phyloP scores from a whole-genome alignment of 37 sponge, comb jelly and placozoan genomes.

The Ianthella basta region DNA sequence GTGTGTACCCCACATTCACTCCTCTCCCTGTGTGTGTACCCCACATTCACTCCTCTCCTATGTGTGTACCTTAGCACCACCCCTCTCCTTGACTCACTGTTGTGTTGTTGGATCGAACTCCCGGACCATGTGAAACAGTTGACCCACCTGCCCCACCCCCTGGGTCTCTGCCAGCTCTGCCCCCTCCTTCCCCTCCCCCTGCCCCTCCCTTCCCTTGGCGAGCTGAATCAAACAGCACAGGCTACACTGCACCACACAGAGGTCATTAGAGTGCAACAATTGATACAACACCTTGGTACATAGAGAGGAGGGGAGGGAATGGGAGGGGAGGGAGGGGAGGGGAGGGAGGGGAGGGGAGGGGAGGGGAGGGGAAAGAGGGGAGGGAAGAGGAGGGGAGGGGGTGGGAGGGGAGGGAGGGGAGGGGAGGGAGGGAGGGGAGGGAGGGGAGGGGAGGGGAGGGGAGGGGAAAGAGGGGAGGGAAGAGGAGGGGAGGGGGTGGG shows the following conservation, averaged over 20 bases:
- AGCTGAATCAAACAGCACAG: slow-evolving; percentile 16
- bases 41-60: no score
- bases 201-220: not conserved
- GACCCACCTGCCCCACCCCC: not conserved
- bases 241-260: slow-evolving; percentile 15
- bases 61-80: no score
- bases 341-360: not conserved
- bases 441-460: slow-evolving; percentile 25
- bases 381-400: slow-evolving; percentile 12
- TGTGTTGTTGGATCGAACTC: not conserved
- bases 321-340: not conserved
- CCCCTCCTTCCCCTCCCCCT: not conserved
- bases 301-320: slow-evolving; percentile 5
- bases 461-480: not conserved
- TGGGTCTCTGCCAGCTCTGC: not conserved
- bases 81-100: not conserved
- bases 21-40: no score
- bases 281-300: not conserved
- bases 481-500: slow-evolving; percentile 8
- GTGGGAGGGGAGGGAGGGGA: slow-evolving; percentile 24
- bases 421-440: not conserved
- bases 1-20: no score
- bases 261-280: not conserved
- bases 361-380: no score
- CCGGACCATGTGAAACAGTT: not conserved